A percentile compares a stretch with the other conserved stretches of the same genome.
These are phyloP conservation scores for Gonatopus flavifemur DNA, from an alignment of 1,140 invertebrate species.

Conservation along the genomic window DNA sequence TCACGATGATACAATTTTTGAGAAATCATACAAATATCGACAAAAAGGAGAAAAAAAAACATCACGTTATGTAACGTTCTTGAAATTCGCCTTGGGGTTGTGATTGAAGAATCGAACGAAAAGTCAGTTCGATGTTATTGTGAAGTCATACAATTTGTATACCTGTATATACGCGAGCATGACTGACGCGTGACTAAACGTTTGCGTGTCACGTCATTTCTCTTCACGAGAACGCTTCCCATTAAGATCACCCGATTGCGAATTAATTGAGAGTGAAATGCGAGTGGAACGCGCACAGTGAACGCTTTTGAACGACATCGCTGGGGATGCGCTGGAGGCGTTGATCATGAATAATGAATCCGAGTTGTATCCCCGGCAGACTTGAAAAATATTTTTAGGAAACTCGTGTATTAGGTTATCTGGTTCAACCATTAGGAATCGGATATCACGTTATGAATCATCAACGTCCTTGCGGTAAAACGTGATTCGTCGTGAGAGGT, in stretches of 20 bases:
- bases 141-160: conserved; percentile 33
- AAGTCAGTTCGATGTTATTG: no score
- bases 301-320: conserved; percentile 25
- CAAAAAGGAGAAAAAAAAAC: no score
- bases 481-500: no score
- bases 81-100: no score
- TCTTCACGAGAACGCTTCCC: conserved; percentile 24
- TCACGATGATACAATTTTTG: no score
- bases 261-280: conserved; percentile 39
- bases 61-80: no score
- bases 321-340: conserved; percentile 9
- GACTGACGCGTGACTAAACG: conserved; percentile 36
- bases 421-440: no score
- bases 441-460: no score
- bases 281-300: conserved; percentile 19
- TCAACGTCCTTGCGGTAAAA: no score
- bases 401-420: no score
- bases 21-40: no score
- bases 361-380: conserved; percentile 4
- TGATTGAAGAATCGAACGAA: no score
- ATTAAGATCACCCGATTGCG: conserved; percentile 27
- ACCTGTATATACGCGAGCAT: conserved; percentile 27
- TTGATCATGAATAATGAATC: conserved; percentile 38
- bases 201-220: conserved; percentile 35
- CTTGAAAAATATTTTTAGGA: conserved; percentile 20